These are phyloP conservation scores for Lucilia cuprina DNA, from an alignment of 1,140 invertebrate species.

Conservation along the genomic window DNA sequence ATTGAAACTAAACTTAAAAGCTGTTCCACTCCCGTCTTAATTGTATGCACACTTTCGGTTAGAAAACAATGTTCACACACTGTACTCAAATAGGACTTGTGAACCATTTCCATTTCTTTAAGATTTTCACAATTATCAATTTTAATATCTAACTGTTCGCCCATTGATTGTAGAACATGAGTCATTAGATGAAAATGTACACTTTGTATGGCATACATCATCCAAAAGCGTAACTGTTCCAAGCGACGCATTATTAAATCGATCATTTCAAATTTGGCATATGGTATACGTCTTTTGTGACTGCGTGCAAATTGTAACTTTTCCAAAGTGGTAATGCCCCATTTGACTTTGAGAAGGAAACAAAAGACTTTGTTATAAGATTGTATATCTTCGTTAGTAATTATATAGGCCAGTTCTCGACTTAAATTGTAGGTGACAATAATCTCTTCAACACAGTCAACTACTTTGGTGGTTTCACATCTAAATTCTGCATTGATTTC, in stretches of 20 bases:
- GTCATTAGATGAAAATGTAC: conserved; percentile 55
- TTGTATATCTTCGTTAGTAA: conserved; percentile 42
- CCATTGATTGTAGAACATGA: conserved; percentile 46
- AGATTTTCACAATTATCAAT: conserved; percentile 44
- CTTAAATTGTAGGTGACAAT: conserved; percentile 46
- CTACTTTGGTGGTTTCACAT: conserved; percentile 44
- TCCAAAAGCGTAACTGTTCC: conserved; percentile 59
- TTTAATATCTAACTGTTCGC: conserved; percentile 45
- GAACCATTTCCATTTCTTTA: conserved; percentile 45
- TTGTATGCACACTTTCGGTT: conserved; percentile 39
- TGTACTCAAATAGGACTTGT: conserved; percentile 45
- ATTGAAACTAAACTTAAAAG: conserved; percentile 39
- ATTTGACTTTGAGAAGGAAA: conserved; percentile 57
- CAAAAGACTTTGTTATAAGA: conserved; percentile 56
- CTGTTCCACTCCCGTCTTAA: conserved; percentile 51
- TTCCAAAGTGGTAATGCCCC: conserved; percentile 54
- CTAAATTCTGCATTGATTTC: conserved; percentile 42
- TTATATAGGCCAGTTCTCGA: conserved; percentile 44
- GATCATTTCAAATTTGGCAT: conserved; percentile 47
- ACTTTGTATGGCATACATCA: conserved; percentile 50
- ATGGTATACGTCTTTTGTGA: conserved; percentile 37
- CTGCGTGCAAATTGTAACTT: conserved; percentile 46
- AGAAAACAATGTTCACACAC: conserved; percentile 51
- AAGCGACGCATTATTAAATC: conserved; percentile 54
- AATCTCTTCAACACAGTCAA: conserved; percentile 50